Base-by-base conservation (phyloP, 2,113 vertebrate genomes). In the Thalassoma bifasciatum region DNA sequence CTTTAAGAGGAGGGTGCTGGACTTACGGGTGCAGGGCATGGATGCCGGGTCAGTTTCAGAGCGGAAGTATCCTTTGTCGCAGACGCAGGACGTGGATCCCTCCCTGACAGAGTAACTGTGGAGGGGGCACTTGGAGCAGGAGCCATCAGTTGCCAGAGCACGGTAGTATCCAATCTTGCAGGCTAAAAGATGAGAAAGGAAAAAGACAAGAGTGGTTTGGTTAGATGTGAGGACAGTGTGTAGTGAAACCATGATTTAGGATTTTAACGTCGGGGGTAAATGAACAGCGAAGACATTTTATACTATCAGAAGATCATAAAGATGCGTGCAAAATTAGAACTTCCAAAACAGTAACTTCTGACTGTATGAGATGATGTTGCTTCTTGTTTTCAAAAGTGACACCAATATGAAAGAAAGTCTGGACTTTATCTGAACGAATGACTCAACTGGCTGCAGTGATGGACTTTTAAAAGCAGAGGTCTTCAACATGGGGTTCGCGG, bases 101-200 rank as follows among this genome's bases (percentile, higher is more conserved):
- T 99, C 98, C 87, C 95, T 94, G 85, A 95, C 93, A 6, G 97
- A 97, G 92, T 96, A 99, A 92, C 97, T 99, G 89, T 98, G 95
- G 22, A 95, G 95, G 0, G 98, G 97, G 91, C 98, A 99, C 82
- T 98, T 98, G 92, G 95, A 93, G 81, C 98, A 99, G 77, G 92
- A 77, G 23, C 91, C 91, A 19, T 99, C 98, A 2, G 95, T 95
- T 57, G 96, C 96, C 81, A 97, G 93, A 37, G 97, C 96, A 65
- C 98, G 96, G 93, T 97, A 99, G 94, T 95, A 98, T 70, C 98
- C 98, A 0, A 96, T 96, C 93, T 96, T 99, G 89, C 98, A 99
- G 82, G 97, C 98, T 99, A 72, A 50, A 84, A 87, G 54, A 86
- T 12, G 72, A 77, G 13, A 78, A 78, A 42, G 12, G 12, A 60